Evolutionary conservation across 2,888 invertebrate genomes (phyloP).

Genomic region (Allygus modestus): DNA sequence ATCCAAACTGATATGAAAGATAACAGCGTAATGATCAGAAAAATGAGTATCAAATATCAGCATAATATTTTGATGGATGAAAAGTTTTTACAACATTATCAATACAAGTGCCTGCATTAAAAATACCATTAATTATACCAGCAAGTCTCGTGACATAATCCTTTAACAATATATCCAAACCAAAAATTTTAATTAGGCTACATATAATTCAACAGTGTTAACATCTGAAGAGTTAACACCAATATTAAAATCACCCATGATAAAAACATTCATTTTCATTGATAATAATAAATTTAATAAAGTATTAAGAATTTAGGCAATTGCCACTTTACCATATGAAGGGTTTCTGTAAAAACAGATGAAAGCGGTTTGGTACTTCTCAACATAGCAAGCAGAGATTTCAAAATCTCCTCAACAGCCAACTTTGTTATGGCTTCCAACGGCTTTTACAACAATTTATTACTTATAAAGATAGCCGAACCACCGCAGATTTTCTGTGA

Average conservation of each 20-base stretch:
- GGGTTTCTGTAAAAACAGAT: conserved; percentile 9
- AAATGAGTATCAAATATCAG: too few species aligned
- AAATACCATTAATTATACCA: too few species aligned
- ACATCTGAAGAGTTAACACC: neutral
- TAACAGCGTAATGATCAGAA: too few species aligned
- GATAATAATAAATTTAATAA: neutral
- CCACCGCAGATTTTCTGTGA: too few species aligned
- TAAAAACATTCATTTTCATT: neutral
- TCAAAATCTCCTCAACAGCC: neutral
- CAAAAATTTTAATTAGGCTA: neutral
- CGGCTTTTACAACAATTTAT: neutral
- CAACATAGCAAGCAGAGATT: neutral
- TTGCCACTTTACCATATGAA: neutral
- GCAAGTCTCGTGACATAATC: neutral
- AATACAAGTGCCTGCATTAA: too few species aligned
- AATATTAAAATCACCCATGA: conserved; percentile 12
- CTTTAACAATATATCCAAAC: neutral
- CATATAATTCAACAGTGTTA: neutral
- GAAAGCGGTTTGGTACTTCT: neutral
- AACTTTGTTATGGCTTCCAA: neutral
- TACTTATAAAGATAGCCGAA: too few species aligned
- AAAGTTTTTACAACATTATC: too few species aligned
- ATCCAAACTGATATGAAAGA: too few species aligned
- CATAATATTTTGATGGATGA: too few species aligned
- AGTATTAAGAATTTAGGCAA: neutral